Conservation (phyloP, 35 echinoderm and acorn worm species). For the Apostichopus parvimensis region DNA sequence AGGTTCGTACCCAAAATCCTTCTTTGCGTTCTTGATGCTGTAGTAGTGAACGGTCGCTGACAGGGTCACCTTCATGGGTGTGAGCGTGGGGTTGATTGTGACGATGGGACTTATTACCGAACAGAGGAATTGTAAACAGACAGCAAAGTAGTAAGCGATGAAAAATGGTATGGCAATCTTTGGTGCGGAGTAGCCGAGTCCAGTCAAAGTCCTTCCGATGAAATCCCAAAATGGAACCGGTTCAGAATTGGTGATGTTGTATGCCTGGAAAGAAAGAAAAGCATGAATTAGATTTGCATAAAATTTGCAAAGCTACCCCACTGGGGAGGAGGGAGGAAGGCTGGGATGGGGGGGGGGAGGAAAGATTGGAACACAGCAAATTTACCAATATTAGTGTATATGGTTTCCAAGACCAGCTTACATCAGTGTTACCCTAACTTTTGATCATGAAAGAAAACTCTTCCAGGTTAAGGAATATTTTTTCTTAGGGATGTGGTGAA, state of each 20-base stretch:
- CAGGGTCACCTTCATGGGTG: constrained; percentile 68
- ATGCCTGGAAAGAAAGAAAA: constrained; percentile 58
- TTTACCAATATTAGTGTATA: no score
- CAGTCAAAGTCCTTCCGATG: constrained; percentile 71
- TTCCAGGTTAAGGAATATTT: no score
- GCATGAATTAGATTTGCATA: background rate
- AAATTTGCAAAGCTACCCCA: no score
- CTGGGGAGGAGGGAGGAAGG: no score
- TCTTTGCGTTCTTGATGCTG: constrained; percentile 91
- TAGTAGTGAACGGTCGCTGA: constrained; percentile 92
- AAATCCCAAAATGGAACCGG: constrained; percentile 92
- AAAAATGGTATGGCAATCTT: constrained; percentile 74
- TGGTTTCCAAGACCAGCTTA: no score
- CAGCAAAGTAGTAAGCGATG: constrained; percentile 76
- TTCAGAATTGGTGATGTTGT: constrained; percentile 94
- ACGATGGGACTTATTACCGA: constrained; percentile 66
- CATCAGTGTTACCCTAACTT: no score
- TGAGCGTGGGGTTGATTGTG: constrained; percentile 72
- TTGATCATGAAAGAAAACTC: no score
- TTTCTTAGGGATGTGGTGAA: no score
- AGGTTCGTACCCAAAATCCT: constrained; percentile 80
- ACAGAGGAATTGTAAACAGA: constrained; percentile 77
- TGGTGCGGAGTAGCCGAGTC: constrained; percentile 77
- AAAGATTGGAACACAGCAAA: no score
- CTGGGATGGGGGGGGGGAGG: no score